A percentile compares a stretch with the other conserved stretches of the same genome.
These are phyloP conservation scores for Phasianus colchicus DNA, from an alignment of 2,113 vertebrate species.

Conservation along the genomic window DNA sequence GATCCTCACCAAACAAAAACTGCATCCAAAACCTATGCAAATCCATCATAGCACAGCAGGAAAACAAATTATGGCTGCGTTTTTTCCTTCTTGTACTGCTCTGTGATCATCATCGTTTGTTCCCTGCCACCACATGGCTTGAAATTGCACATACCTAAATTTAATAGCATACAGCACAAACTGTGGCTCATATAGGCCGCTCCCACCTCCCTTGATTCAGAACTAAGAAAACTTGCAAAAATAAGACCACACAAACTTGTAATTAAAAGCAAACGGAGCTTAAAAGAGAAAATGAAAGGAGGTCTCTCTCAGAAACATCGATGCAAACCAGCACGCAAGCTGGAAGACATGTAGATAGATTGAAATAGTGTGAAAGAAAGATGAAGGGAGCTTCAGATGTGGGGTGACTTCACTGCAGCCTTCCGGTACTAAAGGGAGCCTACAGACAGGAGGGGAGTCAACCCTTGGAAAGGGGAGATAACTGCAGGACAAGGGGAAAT, in stretches of 20 bases:
- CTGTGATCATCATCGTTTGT: too few species aligned
- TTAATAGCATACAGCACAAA: neutral
- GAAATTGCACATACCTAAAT: fast-evolving
- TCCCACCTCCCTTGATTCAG: neutral
- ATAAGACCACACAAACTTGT: fast-evolving
- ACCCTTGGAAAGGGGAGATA: too few species aligned
- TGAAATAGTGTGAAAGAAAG: neutral
- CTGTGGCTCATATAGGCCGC: neutral
- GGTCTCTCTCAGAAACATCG: neutral
- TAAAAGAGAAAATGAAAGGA: neutral
- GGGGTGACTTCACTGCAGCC: too few species aligned
- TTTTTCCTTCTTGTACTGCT: neutral
- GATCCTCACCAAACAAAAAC: neutral
- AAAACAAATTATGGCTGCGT: neutral
- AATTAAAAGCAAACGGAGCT: neutral
- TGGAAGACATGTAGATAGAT: neutral
- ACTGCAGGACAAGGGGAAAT: too few species aligned
- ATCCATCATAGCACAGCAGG: neutral
- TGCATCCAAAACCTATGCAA: neutral
- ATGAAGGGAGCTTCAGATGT: neutral
- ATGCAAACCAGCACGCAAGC: neutral
- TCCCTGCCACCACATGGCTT: fast-evolving
- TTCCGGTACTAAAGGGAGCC: too few species aligned
- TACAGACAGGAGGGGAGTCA: too few species aligned
- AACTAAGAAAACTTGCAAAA: neutral